Percentiles rank a stretch among this genome's conserved stretches.
These are phyloP conservation scores for Dusona sp. DNA, from an alignment of 2,888 invertebrate species.

Conservation along the genomic window DNA sequence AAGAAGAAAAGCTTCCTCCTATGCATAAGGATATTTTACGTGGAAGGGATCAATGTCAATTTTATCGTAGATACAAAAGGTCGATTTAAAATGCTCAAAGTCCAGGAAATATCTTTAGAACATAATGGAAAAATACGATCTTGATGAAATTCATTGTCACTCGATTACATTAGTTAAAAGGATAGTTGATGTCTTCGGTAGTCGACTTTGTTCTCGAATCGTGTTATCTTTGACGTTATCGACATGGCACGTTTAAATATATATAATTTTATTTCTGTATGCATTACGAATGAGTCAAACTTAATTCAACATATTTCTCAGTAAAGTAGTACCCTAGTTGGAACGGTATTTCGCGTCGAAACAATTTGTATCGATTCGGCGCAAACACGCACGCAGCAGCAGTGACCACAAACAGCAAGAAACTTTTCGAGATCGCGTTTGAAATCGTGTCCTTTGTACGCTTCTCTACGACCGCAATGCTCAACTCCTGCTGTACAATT, in stretches of 20 bases:
- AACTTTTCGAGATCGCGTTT: constrained; percentile 50
- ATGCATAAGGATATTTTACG: not conserved
- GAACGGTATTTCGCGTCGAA: not conserved
- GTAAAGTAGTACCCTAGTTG: not conserved
- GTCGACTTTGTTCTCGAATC: not conserved
- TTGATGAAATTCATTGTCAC: not conserved
- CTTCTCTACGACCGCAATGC: constrained; percentile 15
- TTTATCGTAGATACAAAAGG: not conserved
- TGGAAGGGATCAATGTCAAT: not conserved
- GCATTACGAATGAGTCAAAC: not conserved
- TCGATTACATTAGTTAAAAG: not conserved
- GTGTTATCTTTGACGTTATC: not conserved
- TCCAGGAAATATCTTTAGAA: not conserved
- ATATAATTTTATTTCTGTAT: not conserved
- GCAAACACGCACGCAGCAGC: constrained; percentile 19
- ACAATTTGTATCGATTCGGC: constrained; percentile 34
- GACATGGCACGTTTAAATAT: not conserved
- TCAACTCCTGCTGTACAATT: constrained; percentile 4
- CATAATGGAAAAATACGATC: not conserved
- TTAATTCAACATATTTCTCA: not conserved
- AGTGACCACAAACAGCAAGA: constrained; percentile 34
- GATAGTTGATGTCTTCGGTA: not conserved
- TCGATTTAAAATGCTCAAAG: not conserved
- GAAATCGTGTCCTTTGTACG: constrained; percentile 8
- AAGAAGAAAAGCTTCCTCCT: not conserved